Evolutionary conservation across 1,140 invertebrate species (phyloP).

Genomic region (Asobara japonica): DNA sequence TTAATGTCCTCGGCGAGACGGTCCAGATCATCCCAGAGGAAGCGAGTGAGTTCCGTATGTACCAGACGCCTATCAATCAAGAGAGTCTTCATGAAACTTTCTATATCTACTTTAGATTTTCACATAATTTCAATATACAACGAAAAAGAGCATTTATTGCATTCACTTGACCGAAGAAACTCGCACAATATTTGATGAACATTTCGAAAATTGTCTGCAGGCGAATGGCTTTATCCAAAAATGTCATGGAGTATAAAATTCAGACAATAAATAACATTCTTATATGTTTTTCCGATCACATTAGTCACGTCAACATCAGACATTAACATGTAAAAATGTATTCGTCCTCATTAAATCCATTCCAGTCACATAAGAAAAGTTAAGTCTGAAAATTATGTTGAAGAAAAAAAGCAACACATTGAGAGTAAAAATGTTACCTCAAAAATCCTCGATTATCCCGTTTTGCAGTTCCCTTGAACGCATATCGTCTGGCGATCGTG

Average conservation of each 20-base stretch:
- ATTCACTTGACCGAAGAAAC: slow-evolving; percentile 3
- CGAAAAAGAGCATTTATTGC: not conserved
- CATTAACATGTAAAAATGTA: no score
- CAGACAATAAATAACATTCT: no score
- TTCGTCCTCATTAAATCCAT: no score
- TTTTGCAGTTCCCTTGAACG: slow-evolving; percentile 55
- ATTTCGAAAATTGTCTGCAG: no score
- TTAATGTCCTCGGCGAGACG: slow-evolving; percentile 73
- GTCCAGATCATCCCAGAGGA: slow-evolving; percentile 75
- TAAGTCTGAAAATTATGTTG: no score
- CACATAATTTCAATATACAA: no score
- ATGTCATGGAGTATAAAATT: no score
- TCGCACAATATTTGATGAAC: not conserved
- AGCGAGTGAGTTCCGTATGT: slow-evolving; percentile 74
- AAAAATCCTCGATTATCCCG: slow-evolving; percentile 64
- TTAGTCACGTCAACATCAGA: no score
- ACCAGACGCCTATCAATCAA: slow-evolving; percentile 65
- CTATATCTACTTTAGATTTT: not conserved
- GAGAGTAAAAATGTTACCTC: slow-evolving; percentile 51
- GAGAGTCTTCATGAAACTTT: not conserved
- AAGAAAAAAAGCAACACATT: slow-evolving; percentile 9
- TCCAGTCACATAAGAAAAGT: no score
- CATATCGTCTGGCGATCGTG: slow-evolving; percentile 75
- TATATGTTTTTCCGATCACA: no score
- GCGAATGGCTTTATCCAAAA: no score